Conservation (phyloP, 2,113 vertebrate genomes). For the Cyprinus carpio region DNA sequence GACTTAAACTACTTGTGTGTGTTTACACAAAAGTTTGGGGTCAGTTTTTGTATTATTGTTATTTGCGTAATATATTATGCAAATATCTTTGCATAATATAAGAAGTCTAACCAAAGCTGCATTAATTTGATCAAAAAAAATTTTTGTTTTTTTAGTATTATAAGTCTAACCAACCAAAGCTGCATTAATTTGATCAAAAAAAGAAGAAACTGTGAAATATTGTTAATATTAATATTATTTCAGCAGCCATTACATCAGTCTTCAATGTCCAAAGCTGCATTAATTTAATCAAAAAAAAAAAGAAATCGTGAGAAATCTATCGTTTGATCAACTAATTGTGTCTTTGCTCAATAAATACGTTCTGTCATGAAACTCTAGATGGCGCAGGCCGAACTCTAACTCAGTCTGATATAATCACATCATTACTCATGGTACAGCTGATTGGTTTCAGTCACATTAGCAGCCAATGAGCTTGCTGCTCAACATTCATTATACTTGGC, state of each 20-base stretch:
- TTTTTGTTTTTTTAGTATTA: too few species aligned
- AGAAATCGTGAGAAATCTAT: too few species aligned
- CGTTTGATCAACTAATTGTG: neutral
- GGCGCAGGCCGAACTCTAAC: neutral
- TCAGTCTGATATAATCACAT: neutral
- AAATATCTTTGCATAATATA: too few species aligned
- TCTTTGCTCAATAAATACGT: neutral
- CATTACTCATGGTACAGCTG: neutral
- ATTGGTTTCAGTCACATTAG: neutral
- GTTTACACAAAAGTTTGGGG: too few species aligned
- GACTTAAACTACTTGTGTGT: neutral
- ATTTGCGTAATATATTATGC: too few species aligned
- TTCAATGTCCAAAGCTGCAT: too few species aligned
- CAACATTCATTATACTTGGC: neutral
- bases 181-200: too few species aligned
- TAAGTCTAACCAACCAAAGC: too few species aligned
- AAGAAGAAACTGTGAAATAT: neutral
- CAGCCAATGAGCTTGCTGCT: neutral
- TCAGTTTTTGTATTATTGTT: too few species aligned
- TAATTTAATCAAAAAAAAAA: too few species aligned
- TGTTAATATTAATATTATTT: neutral
- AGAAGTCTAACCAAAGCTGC: too few species aligned
- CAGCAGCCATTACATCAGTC: neutral
- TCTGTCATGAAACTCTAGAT: neutral
- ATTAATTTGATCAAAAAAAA: neutral